Base-by-base conservation (phyloP, 2,113 vertebrate species). In the Cebus imitator region DNA sequence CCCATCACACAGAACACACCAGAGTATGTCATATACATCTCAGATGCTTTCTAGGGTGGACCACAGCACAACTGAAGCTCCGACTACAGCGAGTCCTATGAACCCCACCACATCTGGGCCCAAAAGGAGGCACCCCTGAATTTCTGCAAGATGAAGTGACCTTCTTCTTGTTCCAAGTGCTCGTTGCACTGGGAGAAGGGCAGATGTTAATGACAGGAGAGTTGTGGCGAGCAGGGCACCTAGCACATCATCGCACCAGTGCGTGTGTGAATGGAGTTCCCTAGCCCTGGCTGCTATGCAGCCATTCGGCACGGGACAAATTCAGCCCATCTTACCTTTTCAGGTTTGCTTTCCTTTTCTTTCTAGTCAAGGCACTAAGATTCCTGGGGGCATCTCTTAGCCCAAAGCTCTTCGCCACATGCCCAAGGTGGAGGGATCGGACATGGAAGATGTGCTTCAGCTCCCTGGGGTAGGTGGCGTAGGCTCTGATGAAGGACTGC, bases 391-490 rank as follows among this genome's bases (percentile, higher is more conserved):
- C 99, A 20, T 99, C 99, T 96, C 99, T 98, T 43, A 99, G 98
- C 82, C 99, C 99, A 12, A 99, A 99, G 98, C 99, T 99, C 99
- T 99, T 99, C 2, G 98, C 98, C 95, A 99, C 97, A 2, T 99
- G 96, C 95, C 98, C 99, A 72, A 99, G 98, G 97, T 99, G 99
- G 61, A 99, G 98, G 30, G 97, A 93, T 6, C 96, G 98, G 89
- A 99, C 98, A 95, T 99, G 99, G 98, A 99, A 99, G 98, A 99
- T 98, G 92, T 99, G 99, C 97, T 99, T 99, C 95, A 99, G 98
- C 97, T 80, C 98, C 97, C 94, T 99, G 94, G 99, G 99, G 98
- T 99, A 99, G 73, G 99, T 98, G 30, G 99, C 98, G 5, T 99
- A 99, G 0, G 99, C 99, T 37, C 99, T 98, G 94, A 99, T 98